Evolutionary conservation across 2,888 invertebrate genomes (phyloP).

Genomic region (Leptinotarsa peninsularis): DNA sequence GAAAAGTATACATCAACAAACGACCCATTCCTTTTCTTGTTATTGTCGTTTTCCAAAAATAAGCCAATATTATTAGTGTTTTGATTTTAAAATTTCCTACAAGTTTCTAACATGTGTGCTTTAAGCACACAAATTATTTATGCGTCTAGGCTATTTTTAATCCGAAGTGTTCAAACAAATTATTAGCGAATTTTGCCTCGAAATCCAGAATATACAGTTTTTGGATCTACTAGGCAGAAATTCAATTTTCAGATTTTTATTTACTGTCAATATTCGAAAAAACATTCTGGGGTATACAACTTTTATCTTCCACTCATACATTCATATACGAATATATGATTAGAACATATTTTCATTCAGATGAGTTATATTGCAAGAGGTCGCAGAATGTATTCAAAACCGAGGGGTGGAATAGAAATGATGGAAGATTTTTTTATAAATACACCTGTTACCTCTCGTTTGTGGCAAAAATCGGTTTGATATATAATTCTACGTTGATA

Average conservation of each 20-base stretch:
- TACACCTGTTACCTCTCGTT: no score
- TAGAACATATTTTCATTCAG: background rate
- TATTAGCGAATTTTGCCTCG: background rate
- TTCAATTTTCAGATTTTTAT: no score
- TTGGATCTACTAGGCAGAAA: background rate
- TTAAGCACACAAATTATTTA: conserved; percentile 3
- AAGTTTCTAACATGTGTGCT: conserved; percentile 7
- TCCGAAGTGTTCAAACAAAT: conserved; percentile 11
- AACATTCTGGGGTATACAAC: background rate
- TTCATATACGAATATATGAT: background rate
- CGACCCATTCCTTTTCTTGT: background rate
- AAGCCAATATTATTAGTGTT: conserved; percentile 8
- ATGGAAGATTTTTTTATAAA: no score
- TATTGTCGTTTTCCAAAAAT: background rate
- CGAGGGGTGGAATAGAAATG: background rate
- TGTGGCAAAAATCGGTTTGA: no score
- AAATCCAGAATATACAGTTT: background rate
- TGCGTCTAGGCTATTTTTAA: conserved; percentile 12
- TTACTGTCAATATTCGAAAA: no score
- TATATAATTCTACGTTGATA: no score
- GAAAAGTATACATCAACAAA: no score
- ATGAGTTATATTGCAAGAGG: background rate
- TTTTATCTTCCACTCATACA: background rate
- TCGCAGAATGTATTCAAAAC: background rate
- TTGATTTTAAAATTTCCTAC: background rate